Evolutionary conservation across 1,140 invertebrate genomes (phyloP).

Genomic region (Heliconius nattereri): DNA sequence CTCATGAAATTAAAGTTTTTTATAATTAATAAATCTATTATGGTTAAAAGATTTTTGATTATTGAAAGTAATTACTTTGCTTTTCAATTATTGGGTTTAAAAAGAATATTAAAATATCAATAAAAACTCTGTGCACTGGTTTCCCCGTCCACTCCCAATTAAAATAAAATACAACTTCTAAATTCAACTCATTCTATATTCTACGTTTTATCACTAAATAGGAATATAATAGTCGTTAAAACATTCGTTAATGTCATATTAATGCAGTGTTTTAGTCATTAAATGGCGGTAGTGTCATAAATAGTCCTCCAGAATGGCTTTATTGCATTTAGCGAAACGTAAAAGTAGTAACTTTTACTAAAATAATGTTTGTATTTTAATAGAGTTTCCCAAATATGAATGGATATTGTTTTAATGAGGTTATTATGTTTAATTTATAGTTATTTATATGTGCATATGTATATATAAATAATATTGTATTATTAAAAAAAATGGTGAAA

Average conservation of each 20-base stretch:
- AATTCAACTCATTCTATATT: background rate
- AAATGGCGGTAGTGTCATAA: slow-evolving; percentile 38
- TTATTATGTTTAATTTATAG: background rate
- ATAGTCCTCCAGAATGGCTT: slow-evolving; percentile 25
- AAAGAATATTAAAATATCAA: too few species aligned
- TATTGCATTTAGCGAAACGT: slow-evolving; percentile 18
- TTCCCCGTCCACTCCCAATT: background rate
- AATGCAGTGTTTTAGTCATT: slow-evolving; percentile 55
- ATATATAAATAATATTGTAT: background rate
- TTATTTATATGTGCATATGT: background rate
- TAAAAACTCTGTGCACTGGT: background rate
- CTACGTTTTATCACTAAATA: background rate
- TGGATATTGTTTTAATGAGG: background rate
- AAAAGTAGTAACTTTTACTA: too few species aligned
- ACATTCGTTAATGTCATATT: slow-evolving; percentile 60
- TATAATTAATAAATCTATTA: too few species aligned
- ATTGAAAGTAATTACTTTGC: too few species aligned
- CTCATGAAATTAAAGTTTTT: too few species aligned
- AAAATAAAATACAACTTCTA: background rate
- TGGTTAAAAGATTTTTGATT: too few species aligned
- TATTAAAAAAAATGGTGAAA: background rate
- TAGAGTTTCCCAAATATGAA: background rate
- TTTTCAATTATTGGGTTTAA: too few species aligned
- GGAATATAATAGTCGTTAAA: slow-evolving; percentile 44
- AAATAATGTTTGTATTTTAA: background rate